phyloP scores from a whole-genome alignment of 2,113 vertebrate species.

The Penelope pileata region DNA sequence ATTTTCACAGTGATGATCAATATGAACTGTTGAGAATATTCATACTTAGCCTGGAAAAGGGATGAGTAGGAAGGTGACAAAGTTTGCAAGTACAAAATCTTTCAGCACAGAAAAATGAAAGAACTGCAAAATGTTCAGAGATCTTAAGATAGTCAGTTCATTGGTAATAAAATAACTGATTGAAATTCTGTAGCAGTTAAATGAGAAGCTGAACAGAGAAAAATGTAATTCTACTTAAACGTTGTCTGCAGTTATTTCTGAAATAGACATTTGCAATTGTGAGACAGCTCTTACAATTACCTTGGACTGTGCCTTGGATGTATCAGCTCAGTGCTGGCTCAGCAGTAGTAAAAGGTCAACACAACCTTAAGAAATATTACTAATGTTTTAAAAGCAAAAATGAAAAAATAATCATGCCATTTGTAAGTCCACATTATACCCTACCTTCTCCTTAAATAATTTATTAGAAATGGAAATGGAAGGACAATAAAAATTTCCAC shows the following conservation, averaged over 20 bases:
- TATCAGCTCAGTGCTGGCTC: not conserved
- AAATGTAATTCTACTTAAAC: not conserved
- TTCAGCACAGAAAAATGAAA: slow-evolving; percentile 49
- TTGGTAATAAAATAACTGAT: not conserved
- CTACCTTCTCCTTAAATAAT: not conserved
- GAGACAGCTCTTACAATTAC: not conserved
- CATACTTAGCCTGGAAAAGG: slow-evolving; percentile 30
- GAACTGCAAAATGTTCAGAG: slow-evolving; percentile 19
- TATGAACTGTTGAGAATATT: slow-evolving; percentile 30
- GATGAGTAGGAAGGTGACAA: slow-evolving; percentile 58
- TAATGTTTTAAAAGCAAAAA: not conserved
- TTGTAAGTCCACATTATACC: not conserved
- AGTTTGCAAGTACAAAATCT: slow-evolving; percentile 58
- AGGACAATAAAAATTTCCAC: not conserved
- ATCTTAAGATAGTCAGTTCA: slow-evolving; percentile 4
- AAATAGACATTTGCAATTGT: not conserved
- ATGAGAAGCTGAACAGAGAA: not conserved
- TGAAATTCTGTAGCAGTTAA: slow-evolving; percentile 7
- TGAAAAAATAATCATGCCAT: not conserved
- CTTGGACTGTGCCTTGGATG: not conserved
- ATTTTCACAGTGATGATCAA: slow-evolving; percentile 21
- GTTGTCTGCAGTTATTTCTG: not conserved
- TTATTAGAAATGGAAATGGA: not conserved
- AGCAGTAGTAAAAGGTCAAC: not conserved
- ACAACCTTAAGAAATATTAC: not conserved